Evolutionary conservation across 2,888 invertebrate species (phyloP).

Genomic region (Bimastos eiseni): DNA sequence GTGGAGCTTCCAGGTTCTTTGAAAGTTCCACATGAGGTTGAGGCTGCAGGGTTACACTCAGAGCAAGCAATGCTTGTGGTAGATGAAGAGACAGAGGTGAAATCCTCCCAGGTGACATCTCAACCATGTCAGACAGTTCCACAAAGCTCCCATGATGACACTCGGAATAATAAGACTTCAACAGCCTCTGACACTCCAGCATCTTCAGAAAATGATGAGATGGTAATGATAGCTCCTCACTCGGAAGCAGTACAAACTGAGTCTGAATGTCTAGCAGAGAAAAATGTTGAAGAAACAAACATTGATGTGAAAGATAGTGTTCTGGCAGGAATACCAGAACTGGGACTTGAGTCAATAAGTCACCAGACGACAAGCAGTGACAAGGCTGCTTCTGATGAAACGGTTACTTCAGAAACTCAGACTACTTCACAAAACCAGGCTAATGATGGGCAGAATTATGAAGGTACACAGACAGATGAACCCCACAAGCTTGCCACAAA

Average conservation of each 20-base stretch:
- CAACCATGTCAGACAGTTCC: not conserved
- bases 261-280: not conserved
- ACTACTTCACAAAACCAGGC: not conserved
- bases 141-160: not conserved
- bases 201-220: not conserved
- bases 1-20: not conserved
- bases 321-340: no score
- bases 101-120: not conserved
- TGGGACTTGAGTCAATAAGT: not conserved
- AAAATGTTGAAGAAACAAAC: not conserved
- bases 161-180: not conserved
- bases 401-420: not conserved
- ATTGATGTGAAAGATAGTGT: no score
- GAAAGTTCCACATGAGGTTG: not conserved
- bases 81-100: not conserved
- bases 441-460: not conserved
- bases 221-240: not conserved
- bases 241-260: not conserved
- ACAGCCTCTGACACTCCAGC: not conserved
- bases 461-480: not conserved
- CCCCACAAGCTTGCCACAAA: not conserved
- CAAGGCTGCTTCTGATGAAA: not conserved
- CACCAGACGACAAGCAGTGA: not conserved
- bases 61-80: no score
- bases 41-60: not conserved